phyloP scores from a whole-genome alignment of 2,888 invertebrate species.

The Pantelozetes paolii region DNA sequence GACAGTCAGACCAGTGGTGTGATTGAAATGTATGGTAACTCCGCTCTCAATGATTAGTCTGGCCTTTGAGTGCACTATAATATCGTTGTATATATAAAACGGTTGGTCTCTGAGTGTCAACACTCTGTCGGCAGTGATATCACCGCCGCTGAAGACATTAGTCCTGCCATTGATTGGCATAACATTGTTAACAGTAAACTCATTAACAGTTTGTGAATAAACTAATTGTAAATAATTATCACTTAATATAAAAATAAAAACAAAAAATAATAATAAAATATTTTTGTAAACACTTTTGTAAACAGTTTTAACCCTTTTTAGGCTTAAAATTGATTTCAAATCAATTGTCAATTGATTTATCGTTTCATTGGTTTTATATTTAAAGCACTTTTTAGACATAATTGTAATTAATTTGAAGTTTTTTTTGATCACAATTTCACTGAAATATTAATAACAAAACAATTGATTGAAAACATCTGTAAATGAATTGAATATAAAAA shows the following conservation, averaged over 20 bases:
- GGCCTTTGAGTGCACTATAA: slow-evolving; percentile 71
- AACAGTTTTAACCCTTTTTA: not conserved
- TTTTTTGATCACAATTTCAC: too few relatives aligned
- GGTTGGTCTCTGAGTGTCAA: slow-evolving; percentile 24
- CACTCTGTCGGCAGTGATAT: slow-evolving; percentile 9
- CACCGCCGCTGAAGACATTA: slow-evolving; percentile 25
- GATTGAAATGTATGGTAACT: slow-evolving; percentile 79
- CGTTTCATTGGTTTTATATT: not conserved
- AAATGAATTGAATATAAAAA: slow-evolving; percentile 10
- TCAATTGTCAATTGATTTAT: not conserved
- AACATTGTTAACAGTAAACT: not conserved
- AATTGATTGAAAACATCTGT: slow-evolving; percentile 5
- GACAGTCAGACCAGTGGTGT: slow-evolving; percentile 88
- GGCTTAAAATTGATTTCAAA: not conserved
- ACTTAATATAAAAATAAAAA: not conserved
- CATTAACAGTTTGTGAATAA: not conserved
- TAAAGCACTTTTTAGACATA: slow-evolving; percentile 13
- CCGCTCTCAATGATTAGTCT: slow-evolving; percentile 83
- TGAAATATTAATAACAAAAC: not conserved
- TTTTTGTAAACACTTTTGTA: not conserved
- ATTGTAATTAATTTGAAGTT: not conserved
- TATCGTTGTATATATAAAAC: slow-evolving; percentile 56
- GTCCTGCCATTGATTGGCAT: not conserved
- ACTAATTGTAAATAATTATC: slow-evolving; percentile 3
- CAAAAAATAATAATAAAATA: not conserved